phyloP scores from a whole-genome alignment of 2,797 vertebrate species.

The Psittacula echo region DNA sequence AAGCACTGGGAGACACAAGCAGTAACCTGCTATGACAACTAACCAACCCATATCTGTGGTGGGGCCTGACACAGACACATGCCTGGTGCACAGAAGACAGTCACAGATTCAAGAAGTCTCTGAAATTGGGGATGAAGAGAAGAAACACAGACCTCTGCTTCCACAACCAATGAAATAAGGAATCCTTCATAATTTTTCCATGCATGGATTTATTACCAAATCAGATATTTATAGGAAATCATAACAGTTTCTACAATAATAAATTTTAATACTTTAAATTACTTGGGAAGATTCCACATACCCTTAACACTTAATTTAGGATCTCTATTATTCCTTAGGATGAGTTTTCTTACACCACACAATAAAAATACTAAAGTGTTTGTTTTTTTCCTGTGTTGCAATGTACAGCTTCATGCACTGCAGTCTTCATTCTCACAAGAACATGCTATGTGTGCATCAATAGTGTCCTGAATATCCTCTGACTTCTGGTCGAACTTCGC shows the following conservation, averaged over 20 bases:
- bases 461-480: constrained; percentile 52
- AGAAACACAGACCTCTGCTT: background rate
- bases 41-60: background rate
- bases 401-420: constrained; percentile 5
- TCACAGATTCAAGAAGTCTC: background rate
- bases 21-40: background rate
- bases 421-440: constrained; percentile 50
- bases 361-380: constrained; percentile 52
- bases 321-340: background rate
- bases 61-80: fast-evolving
- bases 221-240: constrained; percentile 37
- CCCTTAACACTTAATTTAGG: constrained; percentile 39
- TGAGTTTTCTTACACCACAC: background rate
- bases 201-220: constrained; percentile 74
- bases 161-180: background rate
- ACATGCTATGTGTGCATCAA: constrained; percentile 68
- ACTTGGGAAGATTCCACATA: constrained; percentile 21
- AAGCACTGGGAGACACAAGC: background rate
- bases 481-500: constrained; percentile 58
- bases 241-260: constrained; percentile 31
- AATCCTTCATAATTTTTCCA: constrained; percentile 14
- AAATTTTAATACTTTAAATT: constrained; percentile 65
- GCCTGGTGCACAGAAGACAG: background rate
- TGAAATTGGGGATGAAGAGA: fast-evolving
- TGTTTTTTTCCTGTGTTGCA: background rate